A percentile compares a stretch with the other conserved stretches of the same genome.
These are phyloP conservation scores for Cirrhinus mrigala DNA, from an alignment of 2,797 vertebrate genomes.

Conservation along the genomic window DNA sequence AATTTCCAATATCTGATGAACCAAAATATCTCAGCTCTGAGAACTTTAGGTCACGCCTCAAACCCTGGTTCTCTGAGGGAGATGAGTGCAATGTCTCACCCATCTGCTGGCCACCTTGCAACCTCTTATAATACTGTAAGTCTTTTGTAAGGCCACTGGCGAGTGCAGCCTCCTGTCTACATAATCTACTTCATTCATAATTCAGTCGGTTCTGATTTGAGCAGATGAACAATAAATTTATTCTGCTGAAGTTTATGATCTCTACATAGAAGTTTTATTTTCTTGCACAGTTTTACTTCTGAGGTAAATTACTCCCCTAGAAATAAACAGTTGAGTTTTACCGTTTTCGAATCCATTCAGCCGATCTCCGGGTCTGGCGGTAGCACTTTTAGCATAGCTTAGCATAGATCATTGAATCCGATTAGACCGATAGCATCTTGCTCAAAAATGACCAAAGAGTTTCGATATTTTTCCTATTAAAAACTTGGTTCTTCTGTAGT, in stretches of 20 bases:
- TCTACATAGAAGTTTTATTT: not conserved
- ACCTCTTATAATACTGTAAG: not conserved
- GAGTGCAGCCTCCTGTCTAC: not conserved
- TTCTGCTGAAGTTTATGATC: no score
- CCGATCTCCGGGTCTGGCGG: no score
- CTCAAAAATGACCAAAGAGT: no score
- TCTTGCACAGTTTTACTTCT: not conserved
- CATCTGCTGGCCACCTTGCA: not conserved
- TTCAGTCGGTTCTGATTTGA: not conserved
- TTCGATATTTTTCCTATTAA: no score
- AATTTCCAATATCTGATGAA: not conserved
- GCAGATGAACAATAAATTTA: not conserved
- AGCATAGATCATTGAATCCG: no score
- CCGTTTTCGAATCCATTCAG: no score
- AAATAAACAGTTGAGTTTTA: no score
- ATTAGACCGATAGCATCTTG: no score
- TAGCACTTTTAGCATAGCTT: no score
- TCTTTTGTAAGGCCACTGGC: not conserved
- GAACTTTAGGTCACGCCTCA: not conserved
- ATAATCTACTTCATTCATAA: conserved; percentile 16
- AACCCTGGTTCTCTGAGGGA: not conserved
- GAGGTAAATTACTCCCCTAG: no score
- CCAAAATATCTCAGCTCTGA: conserved; percentile 20
- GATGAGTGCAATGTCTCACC: not conserved
- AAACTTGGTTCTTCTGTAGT: no score